Evolutionary conservation across 2,888 invertebrate genomes (phyloP).

Genomic region (Lasius platythorax): DNA sequence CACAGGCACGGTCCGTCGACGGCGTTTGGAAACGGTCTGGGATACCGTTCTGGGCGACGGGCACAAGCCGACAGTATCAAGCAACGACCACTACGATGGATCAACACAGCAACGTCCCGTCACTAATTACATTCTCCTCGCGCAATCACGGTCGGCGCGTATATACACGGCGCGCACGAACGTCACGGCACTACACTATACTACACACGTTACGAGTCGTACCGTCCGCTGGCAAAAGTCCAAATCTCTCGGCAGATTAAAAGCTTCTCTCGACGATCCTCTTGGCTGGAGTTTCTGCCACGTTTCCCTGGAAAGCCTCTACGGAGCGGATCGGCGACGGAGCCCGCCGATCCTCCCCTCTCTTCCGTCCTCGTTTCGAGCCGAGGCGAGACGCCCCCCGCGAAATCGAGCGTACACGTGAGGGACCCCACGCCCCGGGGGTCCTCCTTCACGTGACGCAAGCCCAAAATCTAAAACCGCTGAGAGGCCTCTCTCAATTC

Average conservation of each 20-base stretch:
- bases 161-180: conserved; percentile 43
- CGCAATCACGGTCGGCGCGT: conserved; percentile 77
- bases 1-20: conserved; percentile 55
- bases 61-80: conserved; percentile 27
- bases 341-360: conserved; percentile 24
- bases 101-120: conserved; percentile 73
- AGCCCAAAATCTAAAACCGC: conserved; percentile 47
- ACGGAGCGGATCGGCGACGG: conserved; percentile 38
- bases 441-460: conserved; percentile 47
- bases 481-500: conserved; percentile 41
- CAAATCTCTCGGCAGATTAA: conserved; percentile 83
- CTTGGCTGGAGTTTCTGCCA: conserved; percentile 60
- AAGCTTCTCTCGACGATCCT: conserved; percentile 79
- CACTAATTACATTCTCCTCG: conserved; percentile 83
- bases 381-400: conserved; percentile 21
- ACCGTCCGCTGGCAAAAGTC: conserved; percentile 80
- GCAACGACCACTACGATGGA: conserved; percentile 64
- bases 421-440: conserved; percentile 46
- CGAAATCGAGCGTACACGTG: conserved; percentile 32
- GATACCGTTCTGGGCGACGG: conserved; percentile 48
- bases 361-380: conserved; percentile 44
- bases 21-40: conserved; percentile 46
- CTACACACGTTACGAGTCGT: conserved; percentile 66
- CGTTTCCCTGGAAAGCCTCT: conserved; percentile 54
- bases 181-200: conserved; percentile 22